Base-by-base conservation (phyloP, 2,888 invertebrate genomes). In the Anaspis maculata region DNA sequence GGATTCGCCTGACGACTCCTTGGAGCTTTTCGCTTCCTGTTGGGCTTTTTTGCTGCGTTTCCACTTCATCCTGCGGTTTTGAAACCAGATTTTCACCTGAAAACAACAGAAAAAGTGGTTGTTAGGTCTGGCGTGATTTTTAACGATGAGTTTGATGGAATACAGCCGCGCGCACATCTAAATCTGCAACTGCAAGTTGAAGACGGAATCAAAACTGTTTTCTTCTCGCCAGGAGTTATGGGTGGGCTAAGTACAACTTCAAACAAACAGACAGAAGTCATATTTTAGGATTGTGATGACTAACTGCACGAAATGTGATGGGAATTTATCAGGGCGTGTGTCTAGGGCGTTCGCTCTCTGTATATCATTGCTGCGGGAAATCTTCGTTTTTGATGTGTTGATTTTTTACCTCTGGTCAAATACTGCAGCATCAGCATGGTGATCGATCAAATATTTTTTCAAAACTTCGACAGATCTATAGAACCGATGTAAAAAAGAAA, bases 1-100 rank as follows among this genome's bases (percentile, higher is more conserved):
- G 32, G 43, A 38, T 15, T 49, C 49, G 25, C 39, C 42, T 9
- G 66, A 19, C 13, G 27, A 25, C n/a, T n/a, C n/a, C n/a, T n/a
- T n/a, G n/a, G 30, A 72, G 25, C 53, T 52, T 67, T 84, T 84
- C 15, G 87, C 80, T 66, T 90, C 90, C 48, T 88, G 87, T 61
- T 90, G 90, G 0, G 91, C 90, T 57, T 95, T 95, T 74, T 95
- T 95, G 45, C 92, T 94, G 7, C 97, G 73, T 64, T 97, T 97
- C 94, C 95, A 95, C 63, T 96, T 96, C 96, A 96, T 96, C 52
- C 96, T 78, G 29, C 96, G 76, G 65, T 96, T 96, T 76, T 97
- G 96, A 67, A 97, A 97, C 96, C 94, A 95, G 54, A 95, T 94
- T 74, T 94, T 94, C 42, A 94, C 94, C 88, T 94, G 76, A 7